These are phyloP conservation scores for Drosophila gunungcola DNA, from an alignment of 1,140 invertebrate genomes.

Conservation along the genomic window DNA sequence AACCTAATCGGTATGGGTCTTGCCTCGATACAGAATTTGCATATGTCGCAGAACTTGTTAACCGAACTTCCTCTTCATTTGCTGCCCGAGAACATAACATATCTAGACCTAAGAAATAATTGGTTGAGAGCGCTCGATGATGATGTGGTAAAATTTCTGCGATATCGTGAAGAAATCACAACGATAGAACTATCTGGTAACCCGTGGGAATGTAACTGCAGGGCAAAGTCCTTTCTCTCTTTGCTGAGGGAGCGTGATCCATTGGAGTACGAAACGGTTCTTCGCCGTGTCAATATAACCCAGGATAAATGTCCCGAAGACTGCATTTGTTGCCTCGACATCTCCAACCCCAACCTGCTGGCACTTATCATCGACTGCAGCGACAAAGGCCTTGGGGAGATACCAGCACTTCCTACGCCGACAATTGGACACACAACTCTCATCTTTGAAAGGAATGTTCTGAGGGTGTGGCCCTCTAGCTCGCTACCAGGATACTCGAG, in stretches of 20 bases:
- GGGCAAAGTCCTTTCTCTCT: neutral
- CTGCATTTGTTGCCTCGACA: constrained; percentile 17
- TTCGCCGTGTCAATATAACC: neutral
- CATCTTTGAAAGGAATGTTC: constrained; percentile 4
- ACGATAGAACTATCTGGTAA: constrained; percentile 10
- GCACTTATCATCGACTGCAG: constrained; percentile 8
- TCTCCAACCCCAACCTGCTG: neutral
- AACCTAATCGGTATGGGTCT: neutral
- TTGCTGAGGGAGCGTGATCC: constrained; percentile 10
- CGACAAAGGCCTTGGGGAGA: neutral
- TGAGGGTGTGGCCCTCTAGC: neutral
- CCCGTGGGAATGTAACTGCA: constrained; percentile 16
- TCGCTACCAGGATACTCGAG: constrained; percentile 3
- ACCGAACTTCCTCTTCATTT: neutral
- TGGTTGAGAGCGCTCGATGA: neutral
- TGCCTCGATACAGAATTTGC: constrained; percentile 11
- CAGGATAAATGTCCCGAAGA: constrained; percentile 7
- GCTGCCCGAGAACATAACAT: constrained; percentile 13
- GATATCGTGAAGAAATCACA: neutral
- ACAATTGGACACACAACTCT: neutral
- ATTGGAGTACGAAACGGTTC: neutral
- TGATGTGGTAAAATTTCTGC: neutral
- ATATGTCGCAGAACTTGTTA: constrained; percentile 1
- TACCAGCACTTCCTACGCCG: constrained; percentile 6
- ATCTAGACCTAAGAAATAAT: constrained; percentile 18